Evolutionary conservation across 1,140 invertebrate genomes (phyloP).

Genomic region (Tetranychus cinnabarinus): DNA sequence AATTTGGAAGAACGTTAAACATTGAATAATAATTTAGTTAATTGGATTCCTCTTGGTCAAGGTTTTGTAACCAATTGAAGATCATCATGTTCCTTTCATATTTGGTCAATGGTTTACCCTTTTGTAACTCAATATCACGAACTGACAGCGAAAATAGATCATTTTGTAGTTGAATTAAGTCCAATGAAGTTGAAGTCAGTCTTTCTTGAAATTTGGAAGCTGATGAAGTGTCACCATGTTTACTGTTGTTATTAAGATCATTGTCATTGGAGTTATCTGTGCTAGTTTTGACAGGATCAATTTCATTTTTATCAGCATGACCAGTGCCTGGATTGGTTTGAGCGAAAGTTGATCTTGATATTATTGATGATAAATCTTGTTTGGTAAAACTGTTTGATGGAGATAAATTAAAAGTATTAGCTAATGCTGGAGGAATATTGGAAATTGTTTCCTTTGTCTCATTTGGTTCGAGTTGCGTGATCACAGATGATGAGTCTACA

Average conservation of each 20-base stretch:
- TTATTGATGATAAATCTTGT: not conserved
- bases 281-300: not conserved
- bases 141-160: constrained; percentile 31
- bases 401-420: not conserved
- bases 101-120: constrained; percentile 54
- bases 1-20: too few relatives aligned
- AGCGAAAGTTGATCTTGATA: not conserved
- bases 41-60: constrained; percentile 36
- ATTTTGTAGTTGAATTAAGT: constrained; percentile 4
- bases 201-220: constrained; percentile 3
- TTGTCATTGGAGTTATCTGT: too few relatives aligned
- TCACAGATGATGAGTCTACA: not conserved
- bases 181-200: constrained; percentile 6
- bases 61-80: constrained; percentile 65
- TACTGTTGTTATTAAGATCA: not conserved
- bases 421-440: not conserved
- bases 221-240: not conserved
- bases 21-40: not conserved
- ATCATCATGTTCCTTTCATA: constrained; percentile 79
- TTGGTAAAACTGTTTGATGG: not conserved
- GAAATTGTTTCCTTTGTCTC: not conserved
- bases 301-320: not conserved
- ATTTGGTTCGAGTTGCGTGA: too few relatives aligned
- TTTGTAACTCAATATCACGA: constrained; percentile 49
- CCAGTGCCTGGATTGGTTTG: too few relatives aligned